phyloP scores from a whole-genome alignment of 2,888 invertebrate genomes.

The Agonopterix heracliana region DNA sequence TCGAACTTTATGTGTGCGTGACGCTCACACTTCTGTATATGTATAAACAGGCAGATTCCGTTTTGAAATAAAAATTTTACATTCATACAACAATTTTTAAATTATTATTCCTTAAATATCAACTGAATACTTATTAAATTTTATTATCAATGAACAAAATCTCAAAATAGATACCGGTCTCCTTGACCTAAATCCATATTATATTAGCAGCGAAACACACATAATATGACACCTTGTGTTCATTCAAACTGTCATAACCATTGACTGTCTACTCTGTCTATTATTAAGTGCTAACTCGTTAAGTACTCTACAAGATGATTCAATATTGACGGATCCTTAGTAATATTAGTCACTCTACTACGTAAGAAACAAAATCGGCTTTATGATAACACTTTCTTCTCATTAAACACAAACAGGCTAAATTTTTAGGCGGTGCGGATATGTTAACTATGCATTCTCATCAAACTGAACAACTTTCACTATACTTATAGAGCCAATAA shows the following conservation, averaged over 20 bases:
- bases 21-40: slow-evolving; percentile 25
- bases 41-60: slow-evolving; percentile 1
- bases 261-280: slow-evolving; percentile 23
- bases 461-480: no score
- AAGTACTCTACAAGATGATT: background rate
- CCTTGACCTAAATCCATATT: slow-evolving; percentile 40
- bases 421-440: no score
- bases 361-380: no score
- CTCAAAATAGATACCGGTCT: slow-evolving; percentile 10
- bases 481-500: no score
- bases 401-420: no score
- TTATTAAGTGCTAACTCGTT: slow-evolving; percentile 1
- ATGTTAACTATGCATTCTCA: no score
- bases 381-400: no score
- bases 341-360: no score
- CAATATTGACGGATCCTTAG: no score
- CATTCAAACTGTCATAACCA: slow-evolving; percentile 46
- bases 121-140: background rate
- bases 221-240: slow-evolving; percentile 34
- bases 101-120: background rate
- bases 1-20: slow-evolving; percentile 69
- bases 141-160: no score
- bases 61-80: slow-evolving; percentile 3
- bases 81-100: slow-evolving; percentile 9
- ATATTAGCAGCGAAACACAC: slow-evolving; percentile 22